Evolutionary conservation across 2,888 invertebrate species (phyloP).

Genomic region (Hyposoter dolosus): DNA sequence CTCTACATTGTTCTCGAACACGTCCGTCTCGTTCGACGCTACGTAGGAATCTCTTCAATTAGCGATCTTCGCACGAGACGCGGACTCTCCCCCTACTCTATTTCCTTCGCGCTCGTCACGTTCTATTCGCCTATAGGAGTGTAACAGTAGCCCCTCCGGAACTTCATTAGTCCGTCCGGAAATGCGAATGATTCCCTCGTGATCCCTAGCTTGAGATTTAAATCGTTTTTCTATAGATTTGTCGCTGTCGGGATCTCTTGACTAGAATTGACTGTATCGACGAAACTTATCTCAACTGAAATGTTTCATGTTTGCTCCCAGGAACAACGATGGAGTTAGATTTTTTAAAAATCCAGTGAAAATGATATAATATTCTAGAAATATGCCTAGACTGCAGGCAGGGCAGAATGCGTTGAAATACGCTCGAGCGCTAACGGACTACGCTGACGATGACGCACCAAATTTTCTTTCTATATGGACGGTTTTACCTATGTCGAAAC

Average conservation of each 20-base stretch:
- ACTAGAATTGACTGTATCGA: no score
- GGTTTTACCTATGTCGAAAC: background rate
- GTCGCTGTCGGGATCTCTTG: no score
- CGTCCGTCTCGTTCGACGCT: conserved; percentile 6
- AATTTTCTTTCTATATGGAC: background rate
- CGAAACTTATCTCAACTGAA: no score
- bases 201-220: background rate
- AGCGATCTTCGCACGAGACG: background rate
- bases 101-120: background rate
- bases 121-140: background rate
- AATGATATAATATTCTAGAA: no score
- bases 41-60: conserved; percentile 5
- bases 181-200: background rate
- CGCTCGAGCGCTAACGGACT: no score
- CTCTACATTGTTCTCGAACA: background rate
- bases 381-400: no score
- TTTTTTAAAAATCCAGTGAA: no score
- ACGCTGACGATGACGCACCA: no score
- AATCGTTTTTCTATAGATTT: background rate
- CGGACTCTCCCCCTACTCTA: conserved; percentile 9
- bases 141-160: background rate
- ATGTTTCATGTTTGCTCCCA: no score
- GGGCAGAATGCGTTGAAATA: no score
- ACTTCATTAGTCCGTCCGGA: background rate
- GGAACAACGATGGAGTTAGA: no score